Conservation (phyloP, 2,113 vertebrate species). For the Asarcornis scutulata region DNA sequence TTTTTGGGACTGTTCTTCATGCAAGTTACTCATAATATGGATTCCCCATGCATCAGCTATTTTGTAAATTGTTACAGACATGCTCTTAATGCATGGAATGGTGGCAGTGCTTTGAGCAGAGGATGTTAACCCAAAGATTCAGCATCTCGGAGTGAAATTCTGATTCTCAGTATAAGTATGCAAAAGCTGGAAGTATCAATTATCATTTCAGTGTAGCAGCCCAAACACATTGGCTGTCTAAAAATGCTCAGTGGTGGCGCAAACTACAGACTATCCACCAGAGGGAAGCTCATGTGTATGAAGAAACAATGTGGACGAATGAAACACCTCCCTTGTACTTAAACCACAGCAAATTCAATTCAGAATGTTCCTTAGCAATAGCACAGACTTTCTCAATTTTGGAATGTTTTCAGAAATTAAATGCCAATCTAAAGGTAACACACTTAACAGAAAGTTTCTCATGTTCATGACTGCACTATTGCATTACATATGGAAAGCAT, state of each 20-base stretch:
- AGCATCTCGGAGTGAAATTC: background rate
- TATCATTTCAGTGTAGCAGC: background rate
- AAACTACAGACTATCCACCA: background rate
- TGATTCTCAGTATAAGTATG: background rate
- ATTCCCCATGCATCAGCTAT: background rate
- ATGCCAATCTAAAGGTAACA: background rate
- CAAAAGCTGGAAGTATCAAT: background rate
- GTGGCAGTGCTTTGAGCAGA: background rate
- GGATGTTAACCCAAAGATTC: background rate
- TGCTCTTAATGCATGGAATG: background rate
- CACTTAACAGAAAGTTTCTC: background rate
- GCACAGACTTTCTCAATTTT: background rate
- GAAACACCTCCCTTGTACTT: background rate
- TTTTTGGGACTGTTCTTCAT: background rate
- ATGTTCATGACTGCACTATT: background rate
- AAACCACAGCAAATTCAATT: background rate
- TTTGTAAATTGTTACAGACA: background rate
- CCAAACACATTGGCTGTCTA: background rate
- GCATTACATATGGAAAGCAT: background rate
- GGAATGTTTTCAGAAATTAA: background rate
- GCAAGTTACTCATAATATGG: fast-evolving
- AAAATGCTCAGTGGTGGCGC: background rate
- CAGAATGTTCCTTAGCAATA: background rate
- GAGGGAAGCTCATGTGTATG: background rate
- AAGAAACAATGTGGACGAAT: background rate